phyloP scores from a whole-genome alignment of 2,797 vertebrate species.

The Picus viridis region DNA sequence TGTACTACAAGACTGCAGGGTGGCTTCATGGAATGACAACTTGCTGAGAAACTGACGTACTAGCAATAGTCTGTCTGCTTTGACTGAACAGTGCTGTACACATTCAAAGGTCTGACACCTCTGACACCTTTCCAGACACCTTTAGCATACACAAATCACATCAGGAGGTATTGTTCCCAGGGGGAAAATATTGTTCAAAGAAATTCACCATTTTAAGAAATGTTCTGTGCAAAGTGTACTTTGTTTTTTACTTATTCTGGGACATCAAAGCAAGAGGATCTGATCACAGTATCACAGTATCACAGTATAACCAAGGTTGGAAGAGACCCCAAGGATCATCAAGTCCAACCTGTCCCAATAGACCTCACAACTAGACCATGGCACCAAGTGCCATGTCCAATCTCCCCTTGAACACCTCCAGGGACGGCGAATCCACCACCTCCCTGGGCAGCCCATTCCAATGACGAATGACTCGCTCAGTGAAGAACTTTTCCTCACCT shows the following conservation, averaged over 20 bases:
- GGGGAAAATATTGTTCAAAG: background rate
- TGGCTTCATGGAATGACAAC: constrained; percentile 66
- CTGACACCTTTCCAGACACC: constrained; percentile 47
- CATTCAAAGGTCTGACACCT: constrained; percentile 47
- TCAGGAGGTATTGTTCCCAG: constrained; percentile 5
- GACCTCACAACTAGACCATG: too few relatives aligned
- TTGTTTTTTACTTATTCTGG: constrained; percentile 51
- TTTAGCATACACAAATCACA: constrained; percentile 38
- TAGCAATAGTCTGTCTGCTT: constrained; percentile 48
- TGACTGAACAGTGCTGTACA: constrained; percentile 70
- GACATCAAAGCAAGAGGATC: constrained; percentile 44
- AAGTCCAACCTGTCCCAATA: too few relatives aligned
- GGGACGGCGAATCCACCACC: too few relatives aligned
- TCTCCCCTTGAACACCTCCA: too few relatives aligned
- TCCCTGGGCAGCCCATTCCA: too few relatives aligned
- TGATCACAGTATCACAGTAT: too few relatives aligned
- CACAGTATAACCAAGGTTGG: too few relatives aligned
- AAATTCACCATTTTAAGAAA: constrained; percentile 36
- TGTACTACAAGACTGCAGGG: constrained; percentile 63
- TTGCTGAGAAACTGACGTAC: constrained; percentile 43
- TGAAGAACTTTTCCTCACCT: too few relatives aligned
- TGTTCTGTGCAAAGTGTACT: constrained; percentile 4
- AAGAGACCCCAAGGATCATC: too few relatives aligned
- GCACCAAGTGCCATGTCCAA: too few relatives aligned
- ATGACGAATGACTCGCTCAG: too few relatives aligned